Evolutionary conservation across 2,113 vertebrate genomes (phyloP), one percentile per base, ranked within the genome.

Genomic region (Cichladusa arquata): DNA sequence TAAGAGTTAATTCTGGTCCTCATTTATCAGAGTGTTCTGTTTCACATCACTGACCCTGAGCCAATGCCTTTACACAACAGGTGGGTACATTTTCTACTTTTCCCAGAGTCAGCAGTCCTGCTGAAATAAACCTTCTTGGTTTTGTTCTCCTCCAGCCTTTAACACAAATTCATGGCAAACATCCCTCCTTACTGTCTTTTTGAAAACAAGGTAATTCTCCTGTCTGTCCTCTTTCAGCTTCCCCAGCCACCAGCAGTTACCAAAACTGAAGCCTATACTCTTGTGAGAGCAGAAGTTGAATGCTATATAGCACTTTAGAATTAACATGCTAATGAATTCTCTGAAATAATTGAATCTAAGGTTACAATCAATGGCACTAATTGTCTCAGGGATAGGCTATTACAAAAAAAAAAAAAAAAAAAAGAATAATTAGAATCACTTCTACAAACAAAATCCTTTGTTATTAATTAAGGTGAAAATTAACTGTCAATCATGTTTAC

Each of bases 381-480:
- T 81, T 88, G 69, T 86, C 78, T 87, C 81, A 61, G 64, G 24
- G 73, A 94, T 51, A 95, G 78, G 57, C 93, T 94, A 94, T 74
- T 70, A 77, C 61, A 40, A 86, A 65, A 51, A 45, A 45, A 19
- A 45, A 47, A 61, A 45, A 61, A 45, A 44, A 44, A 44, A 61
- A 60, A 58, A 86, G 45, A 79, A 90, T 92, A 94, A 92, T 92
- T 83, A 89, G 76, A 91, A 96, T 87, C 31, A 66, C 73, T 96
- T 94, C 56, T 96, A 81, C 81, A 94, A 94, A 92, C 80, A 92
- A 93, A 96, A 94, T 89, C 71, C 90, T 93, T 90, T 85, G 74
- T 76, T 92, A 92, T 83, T 95, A 96, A 92, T 96, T 93, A 91
- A 89, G 58, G 73, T 76, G 95, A 93, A 92, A 91, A 96, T 95